Conservation (phyloP, 2,113 vertebrate genomes). For the Ifrita kowaldi region DNA sequence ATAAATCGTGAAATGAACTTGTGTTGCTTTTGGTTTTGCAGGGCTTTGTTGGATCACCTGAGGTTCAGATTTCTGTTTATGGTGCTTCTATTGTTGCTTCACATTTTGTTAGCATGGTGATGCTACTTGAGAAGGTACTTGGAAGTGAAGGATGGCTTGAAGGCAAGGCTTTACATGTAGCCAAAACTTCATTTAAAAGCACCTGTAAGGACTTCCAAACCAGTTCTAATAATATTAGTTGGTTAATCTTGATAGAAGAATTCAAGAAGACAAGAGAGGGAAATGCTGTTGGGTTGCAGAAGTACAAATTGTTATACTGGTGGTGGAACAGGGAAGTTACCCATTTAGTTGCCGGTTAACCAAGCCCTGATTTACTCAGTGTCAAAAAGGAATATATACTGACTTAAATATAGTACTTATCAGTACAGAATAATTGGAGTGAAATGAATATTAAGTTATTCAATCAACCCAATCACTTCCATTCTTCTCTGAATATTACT, state of each 20-base stretch:
- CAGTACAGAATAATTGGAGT: neutral
- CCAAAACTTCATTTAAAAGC: neutral
- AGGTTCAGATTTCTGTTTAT: neutral
- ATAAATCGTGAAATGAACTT: neutral
- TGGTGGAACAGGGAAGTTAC: neutral
- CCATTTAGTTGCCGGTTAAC: neutral
- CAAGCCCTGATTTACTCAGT: neutral
- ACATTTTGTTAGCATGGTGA: neutral
- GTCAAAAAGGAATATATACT: neutral
- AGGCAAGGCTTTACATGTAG: neutral
- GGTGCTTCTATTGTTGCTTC: neutral
- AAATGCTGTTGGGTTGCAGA: neutral
- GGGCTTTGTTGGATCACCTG: neutral
- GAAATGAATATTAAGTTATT: neutral
- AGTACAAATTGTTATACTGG: neutral
- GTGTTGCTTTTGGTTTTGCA: neutral
- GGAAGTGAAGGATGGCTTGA: neutral
- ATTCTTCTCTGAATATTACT: neutral
- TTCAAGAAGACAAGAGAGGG: neutral
- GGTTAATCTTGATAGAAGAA: neutral
- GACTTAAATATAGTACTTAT: neutral
- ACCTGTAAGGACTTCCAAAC: neutral
- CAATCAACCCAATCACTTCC: neutral
- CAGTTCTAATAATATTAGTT: neutral
- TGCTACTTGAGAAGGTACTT: neutral